Evolutionary conservation across 2,888 invertebrate genomes (phyloP), one percentile per base, ranked within the genome.

Genomic region (Atherix ibis): DNA sequence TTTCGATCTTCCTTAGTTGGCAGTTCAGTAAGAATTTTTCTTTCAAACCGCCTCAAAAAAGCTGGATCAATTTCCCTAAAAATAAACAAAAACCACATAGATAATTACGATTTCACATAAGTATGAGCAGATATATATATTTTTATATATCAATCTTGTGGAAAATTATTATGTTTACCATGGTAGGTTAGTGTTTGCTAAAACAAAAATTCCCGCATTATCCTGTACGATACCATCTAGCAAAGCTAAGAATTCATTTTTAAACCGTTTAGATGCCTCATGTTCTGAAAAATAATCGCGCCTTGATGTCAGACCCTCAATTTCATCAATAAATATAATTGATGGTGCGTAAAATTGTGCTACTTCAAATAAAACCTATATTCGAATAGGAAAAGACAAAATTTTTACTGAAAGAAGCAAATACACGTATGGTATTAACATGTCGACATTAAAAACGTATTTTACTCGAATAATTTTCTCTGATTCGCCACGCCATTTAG

Each of bases 401-500:
- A n/a, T n/a, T n/a, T n/a, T n/a, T n/a, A n/a, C n/a, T n/a, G n/a
- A n/a, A n/a, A n/a, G n/a, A n/a, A n/a, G n/a, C n/a, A n/a, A n/a
- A n/a, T n/a, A n/a, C n/a, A n/a, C n/a, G n/a, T n/a, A n/a, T n/a
- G n/a, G n/a, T n/a, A n/a, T n/a, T n/a, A n/a, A n/a, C n/a, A n/a
- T n/a, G n/a, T n/a, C n/a, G n/a, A n/a, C n/a, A n/a, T n/a, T n/a
- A n/a, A n/a, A n/a, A n/a, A n/a, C n/a, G n/a, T n/a, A n/a, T n/a
- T n/a, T n/a, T 50, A 80, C 82, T 63, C 85, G 76, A 27, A 94
- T 69, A 46, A 89, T 76, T 62, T 91, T 92, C 63, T 94, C 94
- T 0, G 91, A 91, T 47, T 95, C 94, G 0, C 94, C 94, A 18
- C 92, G 67, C 92, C 92, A 94, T 60, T 95, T 95, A 49, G 85